Evolutionary conservation across 2,113 vertebrate species (phyloP), one percentile per base, ranked within the genome.

Genomic region (Tenrec ecaudatus): DNA sequence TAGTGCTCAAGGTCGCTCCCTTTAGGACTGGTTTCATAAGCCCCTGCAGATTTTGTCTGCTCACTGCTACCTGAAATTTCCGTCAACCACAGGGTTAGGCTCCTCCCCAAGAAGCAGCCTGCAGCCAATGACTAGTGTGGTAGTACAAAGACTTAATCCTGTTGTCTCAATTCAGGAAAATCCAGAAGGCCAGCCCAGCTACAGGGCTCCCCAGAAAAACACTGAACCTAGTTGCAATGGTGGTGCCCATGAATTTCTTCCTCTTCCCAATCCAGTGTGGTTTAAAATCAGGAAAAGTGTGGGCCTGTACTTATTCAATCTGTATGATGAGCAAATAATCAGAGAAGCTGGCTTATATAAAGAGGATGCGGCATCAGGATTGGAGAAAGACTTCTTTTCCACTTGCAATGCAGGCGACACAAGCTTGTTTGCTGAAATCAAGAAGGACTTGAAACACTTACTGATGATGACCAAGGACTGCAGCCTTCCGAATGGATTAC

Each of bases 171-270:
- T 62, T 88, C 58, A 91, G 60, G 75, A 40, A 22, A 47, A 53
- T 57, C n/a, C 8, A 33, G 43, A 60, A 88, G 25, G 22, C 33
- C n/a, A 83, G 11, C 5, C 53, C 6, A 47, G 11, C 7, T 58
- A 60, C 71, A 62, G 8, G 23, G 40, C 6, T 25, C 12, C 31
- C n/a, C 0, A 0, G 1, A 36, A 40, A 58, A 2, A 29, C 73
- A 27, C 58, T 66, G 38, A 47, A 4, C 12, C 40, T 6, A 12
- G 25, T 17, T 57, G 25, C 25, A 58, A 38, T 6, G 16, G 7
- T 10, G 68, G 57, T 69, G 4, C 2, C 12, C 31, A 29, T 53
- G 22, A 90, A n/a, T 66, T 66, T 79, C 3, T 11, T 31, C 57
- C 29, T 58, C 43, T 25, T 23, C 47, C 40, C 75, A 77, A 8